phyloP scores from a whole-genome alignment of 2,113 vertebrate genomes.

The Stomatorhinus ivindoensis region DNA sequence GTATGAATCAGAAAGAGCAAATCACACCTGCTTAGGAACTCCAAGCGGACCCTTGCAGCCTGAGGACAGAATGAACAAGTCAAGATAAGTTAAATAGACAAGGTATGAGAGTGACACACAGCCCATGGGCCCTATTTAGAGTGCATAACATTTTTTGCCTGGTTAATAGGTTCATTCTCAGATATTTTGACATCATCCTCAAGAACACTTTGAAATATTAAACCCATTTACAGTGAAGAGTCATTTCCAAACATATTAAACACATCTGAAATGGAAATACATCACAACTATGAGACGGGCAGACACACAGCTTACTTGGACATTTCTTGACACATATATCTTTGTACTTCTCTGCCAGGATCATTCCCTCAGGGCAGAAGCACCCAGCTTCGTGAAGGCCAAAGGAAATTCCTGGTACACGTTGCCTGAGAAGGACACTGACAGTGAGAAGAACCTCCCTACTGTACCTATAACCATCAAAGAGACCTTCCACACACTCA shows the following conservation, averaged over 20 bases:
- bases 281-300: not conserved
- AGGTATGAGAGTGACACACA: not conserved
- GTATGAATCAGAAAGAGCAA: not conserved
- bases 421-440: constrained; percentile 17
- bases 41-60: constrained; percentile 54
- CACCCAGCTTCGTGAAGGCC: constrained; percentile 37
- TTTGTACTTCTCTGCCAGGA: constrained; percentile 39
- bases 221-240: not conserved
- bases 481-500: constrained; percentile 28
- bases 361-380: constrained; percentile 43
- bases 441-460: not conserved
- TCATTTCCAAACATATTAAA: not conserved
- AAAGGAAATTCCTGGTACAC: not conserved
- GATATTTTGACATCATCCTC: not conserved
- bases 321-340: constrained; percentile 29
- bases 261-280: not conserved
- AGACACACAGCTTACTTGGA: too few species aligned
- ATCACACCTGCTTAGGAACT: constrained; percentile 44
- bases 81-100: not conserved
- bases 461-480: not conserved
- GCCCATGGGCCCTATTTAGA: not conserved
- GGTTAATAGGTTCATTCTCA: not conserved
- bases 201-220: not conserved
- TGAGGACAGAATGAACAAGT: constrained; percentile 23
- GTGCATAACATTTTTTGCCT: not conserved